Evolutionary conservation across 2,797 vertebrate species (phyloP).

Genomic region (Bryconaethiops microstoma): DNA sequence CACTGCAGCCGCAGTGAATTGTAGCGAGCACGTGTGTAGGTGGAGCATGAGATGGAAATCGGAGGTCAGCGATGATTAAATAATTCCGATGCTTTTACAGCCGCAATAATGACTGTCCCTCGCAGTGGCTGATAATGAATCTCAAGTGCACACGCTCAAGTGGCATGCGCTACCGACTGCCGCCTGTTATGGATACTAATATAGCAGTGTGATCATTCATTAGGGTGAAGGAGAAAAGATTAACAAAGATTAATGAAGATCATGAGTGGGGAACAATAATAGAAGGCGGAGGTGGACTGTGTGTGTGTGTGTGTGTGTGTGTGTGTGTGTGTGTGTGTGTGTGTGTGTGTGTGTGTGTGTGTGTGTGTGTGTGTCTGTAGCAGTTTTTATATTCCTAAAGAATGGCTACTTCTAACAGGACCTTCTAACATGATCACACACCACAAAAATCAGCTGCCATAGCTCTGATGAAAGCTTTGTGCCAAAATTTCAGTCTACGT

Average conservation of each 20-base stretch:
- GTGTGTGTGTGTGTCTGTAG: too few relatives aligned
- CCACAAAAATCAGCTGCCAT: background rate
- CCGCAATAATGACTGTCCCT: constrained; percentile 60
- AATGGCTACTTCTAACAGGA: too few relatives aligned
- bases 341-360: background rate
- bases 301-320: background rate
- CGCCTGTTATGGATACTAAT: constrained; percentile 44
- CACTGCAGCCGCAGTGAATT: constrained; percentile 10
- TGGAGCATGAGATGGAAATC: constrained; percentile 43
- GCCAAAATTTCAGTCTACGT: background rate
- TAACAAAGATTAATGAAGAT: constrained; percentile 16
- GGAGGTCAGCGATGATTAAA: constrained; percentile 65
- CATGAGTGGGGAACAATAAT: constrained; percentile 8
- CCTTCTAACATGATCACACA: background rate
- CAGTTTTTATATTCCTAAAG: too few relatives aligned
- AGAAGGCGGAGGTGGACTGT: background rate
- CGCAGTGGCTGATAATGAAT: constrained; percentile 58
- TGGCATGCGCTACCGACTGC: constrained; percentile 20
- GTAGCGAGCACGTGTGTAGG: constrained; percentile 39
- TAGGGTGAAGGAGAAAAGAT: constrained; percentile 55
- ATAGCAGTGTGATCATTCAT: constrained; percentile 21
- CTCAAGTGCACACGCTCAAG: constrained; percentile 59
- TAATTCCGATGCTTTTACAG: constrained; percentile 60
- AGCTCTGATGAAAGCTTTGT: background rate
- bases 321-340: background rate